phyloP scores from a whole-genome alignment of 2,888 invertebrate genomes.

The Drosophila buzzatii region DNA sequence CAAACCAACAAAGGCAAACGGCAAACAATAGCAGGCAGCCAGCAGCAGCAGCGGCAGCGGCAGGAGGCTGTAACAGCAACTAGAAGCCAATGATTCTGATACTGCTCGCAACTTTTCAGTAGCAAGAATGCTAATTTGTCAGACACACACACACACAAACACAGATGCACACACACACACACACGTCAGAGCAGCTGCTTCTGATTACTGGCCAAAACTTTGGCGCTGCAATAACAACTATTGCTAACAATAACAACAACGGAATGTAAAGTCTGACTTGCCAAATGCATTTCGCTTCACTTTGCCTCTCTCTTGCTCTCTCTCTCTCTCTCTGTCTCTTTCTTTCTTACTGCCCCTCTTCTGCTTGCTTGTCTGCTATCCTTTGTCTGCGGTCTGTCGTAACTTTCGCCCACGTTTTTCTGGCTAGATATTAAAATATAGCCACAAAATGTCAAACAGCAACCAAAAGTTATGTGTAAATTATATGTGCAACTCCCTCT shows the following conservation, averaged over 20 bases:
- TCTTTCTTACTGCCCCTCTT: too few species aligned
- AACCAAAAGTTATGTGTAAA: conserved; percentile 76
- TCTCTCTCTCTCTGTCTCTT: neutral
- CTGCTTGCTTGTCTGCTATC: neutral
- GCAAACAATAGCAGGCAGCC: conserved; percentile 40
- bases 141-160: conserved; percentile 18
- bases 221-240: conserved; percentile 38
- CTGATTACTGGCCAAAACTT: conserved; percentile 57
- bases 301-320: conserved; percentile 12
- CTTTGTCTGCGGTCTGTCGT: conserved; percentile 34
- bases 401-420: conserved; percentile 65
- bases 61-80: conserved; percentile 1
- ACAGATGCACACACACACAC: neutral
- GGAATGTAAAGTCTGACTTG: conserved; percentile 27
- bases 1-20: conserved; percentile 53
- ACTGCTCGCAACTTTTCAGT: conserved; percentile 40
- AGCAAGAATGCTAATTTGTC: conserved; percentile 72
- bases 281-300: conserved; percentile 50
- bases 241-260: conserved; percentile 22
- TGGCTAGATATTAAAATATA: conserved; percentile 71
- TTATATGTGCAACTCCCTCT: conserved; percentile 34
- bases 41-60: neutral
- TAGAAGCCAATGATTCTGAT: conserved; percentile 39
- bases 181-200: conserved; percentile 31
- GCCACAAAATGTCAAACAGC: conserved; percentile 78